Evolutionary conservation across 2,113 vertebrate species (phyloP), one percentile per base, ranked within the genome.

Genomic region (Leucopsar rothschildi): DNA sequence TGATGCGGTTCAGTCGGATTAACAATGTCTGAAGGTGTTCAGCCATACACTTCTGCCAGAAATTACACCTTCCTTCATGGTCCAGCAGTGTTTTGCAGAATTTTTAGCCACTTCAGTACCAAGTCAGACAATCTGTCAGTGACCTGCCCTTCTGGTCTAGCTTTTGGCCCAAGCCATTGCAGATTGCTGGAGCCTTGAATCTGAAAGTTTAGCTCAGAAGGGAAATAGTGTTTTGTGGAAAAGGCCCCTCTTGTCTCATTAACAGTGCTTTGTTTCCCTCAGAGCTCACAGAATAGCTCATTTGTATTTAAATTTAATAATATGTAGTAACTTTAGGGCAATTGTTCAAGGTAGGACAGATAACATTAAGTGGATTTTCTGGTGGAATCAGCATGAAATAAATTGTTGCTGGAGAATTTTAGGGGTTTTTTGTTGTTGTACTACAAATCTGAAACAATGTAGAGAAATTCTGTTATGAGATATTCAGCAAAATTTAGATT

Each of bases 101-200:
- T 20, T 61, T 65, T 61, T 16, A 9, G 6, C 52, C 28, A 1
- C 35, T 19, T 1, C 2, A n/a, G 4, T 49, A 15, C 28, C 42
- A 49, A 20, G 28, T 40, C 14, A 18, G 31, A 33, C 18, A 4
- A 56, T 23, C 27, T 47, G 9, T 20, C 33, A 10, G 2, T 37
- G 49, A 22, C n/a, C 24, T 49, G 39, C 16, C 1, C 0, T 42
- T 63, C 27, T 49, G 23, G 18, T 13, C 10, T 0, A 0, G 44
- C 53, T 76, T 61, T 65, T 56, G 53, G 70, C 65, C 28, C 39
- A 11, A 40, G 63, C 11, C 6, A 1, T 40, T 72, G 59, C 37
- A 11, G 40, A 5, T 18, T 40, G 21, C 49, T 42, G 31, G 17
- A 71, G 40, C 16, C 33, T 66, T 31, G 40, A 47, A 47, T 12